Conservation (phyloP, 2,888 invertebrate genomes). For the Neoitamus cyanurus region DNA sequence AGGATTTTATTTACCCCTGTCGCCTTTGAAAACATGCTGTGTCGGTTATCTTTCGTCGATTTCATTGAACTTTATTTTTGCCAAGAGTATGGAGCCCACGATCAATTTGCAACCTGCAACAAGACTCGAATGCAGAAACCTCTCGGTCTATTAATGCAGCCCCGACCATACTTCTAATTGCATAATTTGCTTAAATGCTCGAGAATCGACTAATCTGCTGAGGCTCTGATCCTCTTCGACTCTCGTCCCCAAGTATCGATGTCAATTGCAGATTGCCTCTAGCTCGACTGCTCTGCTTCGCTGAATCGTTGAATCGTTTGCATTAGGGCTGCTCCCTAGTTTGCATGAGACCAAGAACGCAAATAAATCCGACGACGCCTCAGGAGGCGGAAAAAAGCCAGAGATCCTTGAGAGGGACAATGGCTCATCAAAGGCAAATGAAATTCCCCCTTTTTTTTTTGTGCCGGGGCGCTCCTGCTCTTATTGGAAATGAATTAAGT, state of each 20-base stretch:
- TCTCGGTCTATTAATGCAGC: neutral
- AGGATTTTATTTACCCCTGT: too few species aligned
- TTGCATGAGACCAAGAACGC: neutral
- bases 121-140: neutral
- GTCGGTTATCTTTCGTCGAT: neutral
- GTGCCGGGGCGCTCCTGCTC: neutral
- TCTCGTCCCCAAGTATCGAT: neutral
- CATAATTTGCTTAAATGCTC: neutral
- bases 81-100: neutral
- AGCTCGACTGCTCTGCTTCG: neutral
- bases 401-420: neutral
- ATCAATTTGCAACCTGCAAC: neutral
- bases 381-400: neutral
- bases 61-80: neutral
- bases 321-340: neutral
- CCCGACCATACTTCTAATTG: neutral
- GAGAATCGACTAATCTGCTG: neutral
- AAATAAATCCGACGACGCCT: neutral
- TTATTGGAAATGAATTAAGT: slow-evolving; percentile 30
- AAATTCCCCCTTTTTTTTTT: neutral
- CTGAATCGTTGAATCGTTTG: neutral
- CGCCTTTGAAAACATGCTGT: too few species aligned
- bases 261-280: neutral
- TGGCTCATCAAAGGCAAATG: slow-evolving; percentile 9
- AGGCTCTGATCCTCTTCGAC: neutral